These are phyloP conservation scores for Myrmecobius fasciatus DNA, from an alignment of 2,113 vertebrate species.

Conservation along the genomic window DNA sequence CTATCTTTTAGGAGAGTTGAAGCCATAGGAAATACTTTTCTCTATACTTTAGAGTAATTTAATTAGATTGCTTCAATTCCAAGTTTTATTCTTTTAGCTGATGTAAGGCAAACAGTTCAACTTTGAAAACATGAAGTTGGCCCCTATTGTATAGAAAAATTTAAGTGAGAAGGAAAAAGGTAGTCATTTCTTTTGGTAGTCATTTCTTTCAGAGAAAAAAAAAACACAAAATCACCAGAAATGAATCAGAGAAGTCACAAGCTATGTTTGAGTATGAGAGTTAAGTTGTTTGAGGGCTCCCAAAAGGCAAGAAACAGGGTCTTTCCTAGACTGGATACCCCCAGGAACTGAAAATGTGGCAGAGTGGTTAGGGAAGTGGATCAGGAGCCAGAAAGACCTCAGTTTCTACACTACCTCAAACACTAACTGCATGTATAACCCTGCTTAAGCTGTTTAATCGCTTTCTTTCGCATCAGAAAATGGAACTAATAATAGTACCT, in stretches of 20 bases:
- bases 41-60: neutral
- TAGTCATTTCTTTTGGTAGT: neutral
- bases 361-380: neutral
- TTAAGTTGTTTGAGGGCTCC: neutral
- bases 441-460: neutral
- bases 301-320: neutral
- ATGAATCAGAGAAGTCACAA: constrained; percentile 10
- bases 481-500: neutral
- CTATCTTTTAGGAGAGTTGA: neutral
- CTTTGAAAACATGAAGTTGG: neutral
- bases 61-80: neutral
- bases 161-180: neutral
- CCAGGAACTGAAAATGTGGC: neutral
- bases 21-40: neutral
- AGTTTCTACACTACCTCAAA: neutral
- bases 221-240: constrained; percentile 1
- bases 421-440: neutral
- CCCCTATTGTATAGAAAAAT: constrained; percentile 10
- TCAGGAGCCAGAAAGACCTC: neutral
- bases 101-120: neutral
- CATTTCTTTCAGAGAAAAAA: constrained; percentile 45
- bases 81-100: neutral
- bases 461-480: neutral
- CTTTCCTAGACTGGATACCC: neutral
- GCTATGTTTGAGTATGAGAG: neutral